Conservation (phyloP, 1,140 invertebrate genomes). For the Limonius californicus region DNA sequence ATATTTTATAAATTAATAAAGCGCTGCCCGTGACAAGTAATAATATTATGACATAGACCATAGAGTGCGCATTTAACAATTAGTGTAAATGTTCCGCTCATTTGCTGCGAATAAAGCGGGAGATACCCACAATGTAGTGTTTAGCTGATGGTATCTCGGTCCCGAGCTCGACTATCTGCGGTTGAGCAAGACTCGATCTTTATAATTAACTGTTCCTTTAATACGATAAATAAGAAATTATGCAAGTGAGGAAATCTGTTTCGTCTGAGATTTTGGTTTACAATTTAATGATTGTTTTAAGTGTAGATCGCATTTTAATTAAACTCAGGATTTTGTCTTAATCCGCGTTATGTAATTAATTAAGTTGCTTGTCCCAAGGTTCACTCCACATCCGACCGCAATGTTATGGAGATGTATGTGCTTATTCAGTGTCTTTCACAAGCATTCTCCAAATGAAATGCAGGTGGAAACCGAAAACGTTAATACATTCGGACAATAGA, state of each 20-base stretch:
- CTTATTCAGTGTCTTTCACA: too few species aligned
- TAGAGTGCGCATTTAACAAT: constrained; percentile 11
- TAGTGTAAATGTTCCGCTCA: constrained; percentile 14
- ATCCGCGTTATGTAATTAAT: not conserved
- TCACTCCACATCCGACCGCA: too few species aligned
- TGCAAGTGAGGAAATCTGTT: not conserved
- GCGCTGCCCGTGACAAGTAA: not conserved
- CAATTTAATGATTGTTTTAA: not conserved
- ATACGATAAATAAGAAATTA: not conserved
- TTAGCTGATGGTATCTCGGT: constrained; percentile 9
- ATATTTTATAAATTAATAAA: constrained; percentile 8
- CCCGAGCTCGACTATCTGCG: not conserved
- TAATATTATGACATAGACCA: constrained; percentile 7
- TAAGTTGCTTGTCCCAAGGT: not conserved
- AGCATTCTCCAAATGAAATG: too few species aligned
- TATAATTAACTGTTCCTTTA: constrained; percentile 1
- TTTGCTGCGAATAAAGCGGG: constrained; percentile 8
- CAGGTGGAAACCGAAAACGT: too few species aligned
- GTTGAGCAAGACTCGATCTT: constrained; percentile 3
- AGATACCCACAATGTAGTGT: constrained; percentile 8
- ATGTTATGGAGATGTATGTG: too few species aligned
- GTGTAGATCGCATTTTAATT: not conserved
- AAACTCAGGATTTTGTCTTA: not conserved
- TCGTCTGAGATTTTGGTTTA: not conserved
- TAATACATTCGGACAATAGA: too few species aligned